phyloP scores from a whole-genome alignment of 2,888 invertebrate genomes.

The Drosophila buzzatii region DNA sequence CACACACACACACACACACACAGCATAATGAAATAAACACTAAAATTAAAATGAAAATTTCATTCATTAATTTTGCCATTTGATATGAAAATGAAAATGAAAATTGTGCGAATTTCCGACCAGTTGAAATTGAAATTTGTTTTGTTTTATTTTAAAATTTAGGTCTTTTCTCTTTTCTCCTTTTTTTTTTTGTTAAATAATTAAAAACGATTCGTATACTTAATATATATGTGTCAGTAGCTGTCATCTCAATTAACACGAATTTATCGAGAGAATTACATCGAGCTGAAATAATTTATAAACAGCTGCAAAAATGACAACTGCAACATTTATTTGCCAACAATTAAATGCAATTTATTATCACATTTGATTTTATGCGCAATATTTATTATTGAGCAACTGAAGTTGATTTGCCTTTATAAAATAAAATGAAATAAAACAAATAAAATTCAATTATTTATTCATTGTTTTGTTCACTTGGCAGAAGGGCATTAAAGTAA shows the following conservation, averaged over 20 bases:
- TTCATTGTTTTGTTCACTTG: neutral
- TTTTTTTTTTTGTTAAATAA: conserved; percentile 8
- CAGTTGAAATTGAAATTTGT: conserved; percentile 2
- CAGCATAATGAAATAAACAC: conserved; percentile 23
- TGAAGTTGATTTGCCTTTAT: neutral
- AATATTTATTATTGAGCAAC: neutral
- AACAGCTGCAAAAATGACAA: conserved; percentile 6
- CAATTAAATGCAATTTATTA: conserved; percentile 9
- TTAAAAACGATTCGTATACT: neutral
- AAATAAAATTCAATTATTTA: neutral
- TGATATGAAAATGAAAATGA: conserved; percentile 9
- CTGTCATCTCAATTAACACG: conserved; percentile 28
- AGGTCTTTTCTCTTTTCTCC: neutral
- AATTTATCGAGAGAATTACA: conserved; percentile 18
- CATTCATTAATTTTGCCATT: conserved; percentile 18
- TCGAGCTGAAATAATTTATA: neutral
- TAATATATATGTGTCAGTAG: conserved; percentile 15
- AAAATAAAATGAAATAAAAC: neutral
- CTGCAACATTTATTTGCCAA: neutral
- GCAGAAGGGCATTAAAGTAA: neutral
- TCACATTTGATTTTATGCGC: neutral
- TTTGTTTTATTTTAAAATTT: conserved; percentile 7
- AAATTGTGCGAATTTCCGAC: neutral
- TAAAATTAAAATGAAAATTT: conserved; percentile 42
- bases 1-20: neutral